Percentiles rank a stretch among this genome's conserved stretches.
phyloP scores from a whole-genome alignment of 1,140 invertebrate genomes.

The Drosophila rufa region DNA sequence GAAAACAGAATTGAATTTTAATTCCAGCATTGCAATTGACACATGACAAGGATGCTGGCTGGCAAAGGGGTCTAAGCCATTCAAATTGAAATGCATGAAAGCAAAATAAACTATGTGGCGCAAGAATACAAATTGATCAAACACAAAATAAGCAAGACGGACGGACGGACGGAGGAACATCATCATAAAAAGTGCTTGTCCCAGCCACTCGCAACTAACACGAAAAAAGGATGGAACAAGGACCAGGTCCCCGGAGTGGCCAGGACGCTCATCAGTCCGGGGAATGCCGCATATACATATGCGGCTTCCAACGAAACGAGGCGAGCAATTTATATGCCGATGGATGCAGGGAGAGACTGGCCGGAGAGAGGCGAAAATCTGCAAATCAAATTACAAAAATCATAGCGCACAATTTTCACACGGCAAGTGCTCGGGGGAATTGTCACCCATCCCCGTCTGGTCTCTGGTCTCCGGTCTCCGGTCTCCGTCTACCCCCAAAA shows the following conservation, averaged over 20 bases:
- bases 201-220: conserved; percentile 69
- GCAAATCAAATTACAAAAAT: conserved; percentile 84
- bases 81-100: conserved; percentile 77
- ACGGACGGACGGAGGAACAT: conserved; percentile 36
- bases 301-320: conserved; percentile 4
- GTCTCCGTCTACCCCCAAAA: background rate
- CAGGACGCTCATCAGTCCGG: conserved; percentile 56
- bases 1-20: conserved; percentile 78
- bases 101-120: conserved; percentile 73
- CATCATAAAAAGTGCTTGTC: conserved; percentile 69
- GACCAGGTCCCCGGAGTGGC: conserved; percentile 48
- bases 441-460: conserved; percentile 17
- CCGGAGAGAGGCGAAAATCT: conserved; percentile 57
- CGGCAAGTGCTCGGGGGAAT: conserved; percentile 68
- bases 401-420: conserved; percentile 81
- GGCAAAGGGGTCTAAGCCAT: conserved; percentile 10
- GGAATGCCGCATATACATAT: conserved; percentile 45
- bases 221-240: conserved; percentile 32
- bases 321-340: conserved; percentile 66
- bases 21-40: conserved; percentile 76
- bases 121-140: conserved; percentile 82
- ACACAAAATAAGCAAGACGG: conserved; percentile 51
- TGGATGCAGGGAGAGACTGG: background rate
- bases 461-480: background rate
- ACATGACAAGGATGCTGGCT: conserved; percentile 65